Conservation (phyloP, 1,140 invertebrate genomes). For the Drosophila malerkotliana region DNA sequence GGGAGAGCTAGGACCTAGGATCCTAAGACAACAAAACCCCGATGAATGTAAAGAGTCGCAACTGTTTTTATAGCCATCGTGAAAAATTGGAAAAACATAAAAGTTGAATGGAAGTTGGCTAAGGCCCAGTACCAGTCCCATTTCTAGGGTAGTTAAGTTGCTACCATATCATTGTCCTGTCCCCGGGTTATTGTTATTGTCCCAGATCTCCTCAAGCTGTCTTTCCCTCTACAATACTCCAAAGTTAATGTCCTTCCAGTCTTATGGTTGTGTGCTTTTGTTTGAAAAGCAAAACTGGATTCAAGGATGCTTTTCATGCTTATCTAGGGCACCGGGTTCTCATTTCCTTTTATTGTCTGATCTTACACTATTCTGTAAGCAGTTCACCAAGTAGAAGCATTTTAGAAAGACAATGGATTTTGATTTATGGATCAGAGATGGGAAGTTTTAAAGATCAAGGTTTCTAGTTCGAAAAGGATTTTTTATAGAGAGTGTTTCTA, state of each 20-base stretch:
- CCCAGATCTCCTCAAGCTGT: slow-evolving; percentile 45
- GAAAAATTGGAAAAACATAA: slow-evolving; percentile 74
- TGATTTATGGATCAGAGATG: slow-evolving; percentile 35
- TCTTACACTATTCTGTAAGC: slow-evolving; percentile 45
- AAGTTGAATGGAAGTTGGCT: slow-evolving; percentile 42
- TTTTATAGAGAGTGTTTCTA: too few relatives aligned
- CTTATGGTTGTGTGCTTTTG: slow-evolving; percentile 56
- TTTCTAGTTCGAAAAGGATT: not conserved
- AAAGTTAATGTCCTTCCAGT: slow-evolving; percentile 73
- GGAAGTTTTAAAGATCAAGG: not conserved
- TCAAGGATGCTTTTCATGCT: slow-evolving; percentile 50
- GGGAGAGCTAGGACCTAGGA: slow-evolving; percentile 44
- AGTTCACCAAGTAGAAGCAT: slow-evolving; percentile 35
- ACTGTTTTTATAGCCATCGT: slow-evolving; percentile 53
- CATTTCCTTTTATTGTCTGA: slow-evolving; percentile 25
- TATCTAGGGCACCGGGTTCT: slow-evolving; percentile 64
- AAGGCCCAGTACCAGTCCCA: not conserved
- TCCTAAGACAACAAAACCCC: slow-evolving; percentile 43
- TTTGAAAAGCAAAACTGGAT: slow-evolving; percentile 59
- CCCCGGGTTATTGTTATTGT: slow-evolving; percentile 47
- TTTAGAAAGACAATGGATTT: slow-evolving; percentile 18
- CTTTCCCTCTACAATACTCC: slow-evolving; percentile 22
- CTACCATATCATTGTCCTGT: slow-evolving; percentile 47
- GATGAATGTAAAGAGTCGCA: slow-evolving; percentile 31
- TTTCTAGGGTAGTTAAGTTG: slow-evolving; percentile 40